A percentile compares a stretch with the other conserved stretches of the same genome.
These are phyloP conservation scores for Poeciliopsis turneri DNA, from an alignment of 2,797 vertebrate species.

Conservation along the genomic window DNA sequence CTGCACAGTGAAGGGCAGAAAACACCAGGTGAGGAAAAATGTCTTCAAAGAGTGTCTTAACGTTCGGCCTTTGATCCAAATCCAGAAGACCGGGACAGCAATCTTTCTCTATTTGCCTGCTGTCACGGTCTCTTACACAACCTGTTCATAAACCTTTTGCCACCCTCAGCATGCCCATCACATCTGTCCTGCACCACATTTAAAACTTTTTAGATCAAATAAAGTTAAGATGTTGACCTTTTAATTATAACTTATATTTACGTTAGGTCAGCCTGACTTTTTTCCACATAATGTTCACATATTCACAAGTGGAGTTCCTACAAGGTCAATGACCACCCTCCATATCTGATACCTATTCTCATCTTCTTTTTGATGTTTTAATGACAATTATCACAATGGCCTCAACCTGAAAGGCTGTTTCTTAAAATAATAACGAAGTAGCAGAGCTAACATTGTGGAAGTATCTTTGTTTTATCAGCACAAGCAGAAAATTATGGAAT, in stretches of 20 bases:
- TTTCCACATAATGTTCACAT: background rate
- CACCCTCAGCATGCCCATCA: background rate
- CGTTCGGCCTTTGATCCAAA: conserved; percentile 65
- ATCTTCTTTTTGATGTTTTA: background rate
- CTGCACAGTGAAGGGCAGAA: conserved; percentile 26
- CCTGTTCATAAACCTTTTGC: conserved; percentile 26
- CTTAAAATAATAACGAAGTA: background rate
- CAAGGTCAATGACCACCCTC: background rate
- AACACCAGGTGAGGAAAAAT: conserved; percentile 54
- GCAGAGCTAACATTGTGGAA: background rate
- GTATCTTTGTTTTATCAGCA: background rate
- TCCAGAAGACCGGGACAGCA: conserved; percentile 39
- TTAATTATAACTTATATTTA: background rate
- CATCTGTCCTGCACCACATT: conserved; percentile 10
- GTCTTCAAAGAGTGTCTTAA: conserved; percentile 67
- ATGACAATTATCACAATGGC: background rate
- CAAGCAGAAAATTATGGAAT: background rate
- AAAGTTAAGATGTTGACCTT: background rate
- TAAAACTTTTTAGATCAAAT: background rate
- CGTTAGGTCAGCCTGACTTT: background rate
- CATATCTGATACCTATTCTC: background rate
- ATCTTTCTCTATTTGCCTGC: conserved; percentile 28
- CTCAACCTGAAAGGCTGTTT: background rate
- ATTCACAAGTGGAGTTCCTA: background rate
- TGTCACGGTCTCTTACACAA: conserved; percentile 25